A percentile compares a stretch with the other conserved stretches of the same genome.
Conservation (phyloP, 2,888 invertebrate species). For the Tetheella fluctuosa region DNA sequence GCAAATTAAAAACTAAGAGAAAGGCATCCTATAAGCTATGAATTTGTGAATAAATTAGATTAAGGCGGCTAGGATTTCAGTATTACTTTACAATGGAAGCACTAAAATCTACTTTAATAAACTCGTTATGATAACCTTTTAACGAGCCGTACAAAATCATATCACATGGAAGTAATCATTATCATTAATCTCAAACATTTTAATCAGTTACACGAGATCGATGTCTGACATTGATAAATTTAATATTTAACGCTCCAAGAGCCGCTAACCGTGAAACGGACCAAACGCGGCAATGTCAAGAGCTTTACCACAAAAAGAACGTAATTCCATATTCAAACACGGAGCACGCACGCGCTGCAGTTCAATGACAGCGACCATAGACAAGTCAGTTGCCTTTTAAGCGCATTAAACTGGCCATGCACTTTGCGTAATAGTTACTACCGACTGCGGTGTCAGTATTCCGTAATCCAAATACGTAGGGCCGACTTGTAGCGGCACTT, state of each 20-base stretch:
- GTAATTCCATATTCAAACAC: conserved; percentile 71
- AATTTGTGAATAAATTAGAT: not conserved
- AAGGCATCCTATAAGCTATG: not conserved
- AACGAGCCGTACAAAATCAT: conserved; percentile 45
- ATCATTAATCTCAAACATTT: conserved; percentile 47
- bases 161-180: conserved; percentile 47
- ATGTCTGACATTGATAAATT: conserved; percentile 53
- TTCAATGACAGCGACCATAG: conserved; percentile 76
- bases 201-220: conserved; percentile 46
- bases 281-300: conserved; percentile 74
- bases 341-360: conserved; percentile 58
- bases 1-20: not conserved
- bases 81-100: conserved; percentile 8
- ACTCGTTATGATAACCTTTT: conserved; percentile 44
- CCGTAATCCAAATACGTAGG: conserved; percentile 51
- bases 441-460: conserved; percentile 36
- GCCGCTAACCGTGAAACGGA: conserved; percentile 55
- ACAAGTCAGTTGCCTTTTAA: conserved; percentile 75
- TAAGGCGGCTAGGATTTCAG: not conserved
- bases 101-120: conserved; percentile 32
- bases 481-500: conserved; percentile 25
- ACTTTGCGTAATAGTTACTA: conserved; percentile 68
- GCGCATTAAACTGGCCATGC: conserved; percentile 67
- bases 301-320: conserved; percentile 69
- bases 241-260: conserved; percentile 41